phyloP scores from a whole-genome alignment of 2,113 vertebrate genomes.

The Toxostoma redivivum region DNA sequence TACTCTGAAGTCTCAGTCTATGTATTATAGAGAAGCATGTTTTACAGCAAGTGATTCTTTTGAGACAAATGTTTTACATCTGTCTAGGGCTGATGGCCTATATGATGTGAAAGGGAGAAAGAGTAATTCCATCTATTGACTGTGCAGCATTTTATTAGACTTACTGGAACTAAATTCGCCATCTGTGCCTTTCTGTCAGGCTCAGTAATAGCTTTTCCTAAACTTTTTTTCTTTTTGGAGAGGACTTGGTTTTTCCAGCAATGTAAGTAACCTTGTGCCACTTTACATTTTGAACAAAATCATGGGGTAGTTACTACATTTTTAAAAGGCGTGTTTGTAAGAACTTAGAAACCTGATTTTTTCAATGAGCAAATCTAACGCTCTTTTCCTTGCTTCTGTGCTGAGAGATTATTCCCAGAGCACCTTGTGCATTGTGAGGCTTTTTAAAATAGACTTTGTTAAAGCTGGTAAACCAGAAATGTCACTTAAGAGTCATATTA shows the following conservation, averaged over 20 bases:
- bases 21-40: neutral
- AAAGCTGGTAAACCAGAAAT: neutral
- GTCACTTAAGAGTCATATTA: neutral
- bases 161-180: neutral
- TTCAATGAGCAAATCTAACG: neutral
- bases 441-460: neutral
- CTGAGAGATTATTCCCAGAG: neutral
- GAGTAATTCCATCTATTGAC: slow-evolving; percentile 2
- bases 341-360: neutral
- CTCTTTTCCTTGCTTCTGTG: neutral
- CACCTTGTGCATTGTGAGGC: neutral
- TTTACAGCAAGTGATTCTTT: neutral
- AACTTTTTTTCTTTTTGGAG: neutral
- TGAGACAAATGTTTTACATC: neutral
- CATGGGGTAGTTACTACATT: neutral
- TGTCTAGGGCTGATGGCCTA: neutral
- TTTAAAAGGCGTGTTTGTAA: neutral
- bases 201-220: neutral
- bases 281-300: neutral
- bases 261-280: neutral
- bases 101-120: neutral
- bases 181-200: neutral
- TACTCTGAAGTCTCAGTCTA: neutral
- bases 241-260: neutral
- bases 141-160: neutral